Percentiles rank a stretch among this genome's conserved stretches.
These are phyloP conservation scores for Tenthredo mesomela DNA, from an alignment of 2,888 invertebrate genomes.

Conservation along the genomic window DNA sequence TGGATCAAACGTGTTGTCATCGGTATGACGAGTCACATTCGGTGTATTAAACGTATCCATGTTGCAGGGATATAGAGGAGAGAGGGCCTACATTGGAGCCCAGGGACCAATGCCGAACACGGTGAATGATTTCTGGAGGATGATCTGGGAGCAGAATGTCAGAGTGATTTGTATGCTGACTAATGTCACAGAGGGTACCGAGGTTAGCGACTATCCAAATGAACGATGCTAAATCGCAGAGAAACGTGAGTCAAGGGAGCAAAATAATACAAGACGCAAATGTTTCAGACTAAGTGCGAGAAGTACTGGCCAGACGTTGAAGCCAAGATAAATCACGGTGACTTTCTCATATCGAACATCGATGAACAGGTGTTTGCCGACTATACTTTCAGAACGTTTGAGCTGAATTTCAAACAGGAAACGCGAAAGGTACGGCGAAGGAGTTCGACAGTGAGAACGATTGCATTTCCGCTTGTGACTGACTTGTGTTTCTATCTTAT, in stretches of 20 bases:
- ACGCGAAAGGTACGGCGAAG: slow-evolving; percentile 68
- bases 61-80: slow-evolving; percentile 65
- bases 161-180: slow-evolving; percentile 79
- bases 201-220: neutral
- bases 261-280: slow-evolving; percentile 42
- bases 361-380: slow-evolving; percentile 73
- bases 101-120: slow-evolving; percentile 75
- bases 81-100: slow-evolving; percentile 73
- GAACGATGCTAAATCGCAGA: slow-evolving; percentile 59
- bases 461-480: neutral
- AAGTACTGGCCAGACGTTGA: slow-evolving; percentile 80
- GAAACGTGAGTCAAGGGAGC: slow-evolving; percentile 61
- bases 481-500: slow-evolving; percentile 64
- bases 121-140: slow-evolving; percentile 77
- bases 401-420: slow-evolving; percentile 64
- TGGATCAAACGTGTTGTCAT: neutral
- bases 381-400: slow-evolving; percentile 73
- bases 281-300: slow-evolving; percentile 78
- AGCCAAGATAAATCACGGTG: slow-evolving; percentile 72
- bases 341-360: slow-evolving; percentile 70
- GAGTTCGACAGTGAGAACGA: too few relatives aligned
- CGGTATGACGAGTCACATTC: neutral
- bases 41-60: neutral
- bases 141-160: slow-evolving; percentile 79
- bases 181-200: slow-evolving; percentile 77